Base-by-base conservation (phyloP, 2,888 invertebrate species). In the Epirrita christyi region DNA sequence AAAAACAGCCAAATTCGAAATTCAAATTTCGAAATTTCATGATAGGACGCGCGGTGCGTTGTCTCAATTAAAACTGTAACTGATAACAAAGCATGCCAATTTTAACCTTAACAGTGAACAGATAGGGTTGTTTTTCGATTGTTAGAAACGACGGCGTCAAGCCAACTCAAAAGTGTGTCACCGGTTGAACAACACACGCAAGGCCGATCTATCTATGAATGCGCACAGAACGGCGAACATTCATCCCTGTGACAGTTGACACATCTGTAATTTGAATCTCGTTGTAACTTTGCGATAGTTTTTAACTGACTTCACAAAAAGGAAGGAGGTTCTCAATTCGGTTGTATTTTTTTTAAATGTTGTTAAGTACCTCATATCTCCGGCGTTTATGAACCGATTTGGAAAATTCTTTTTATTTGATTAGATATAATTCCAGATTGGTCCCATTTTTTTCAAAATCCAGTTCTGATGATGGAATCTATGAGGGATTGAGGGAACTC, bases 111-210 rank as follows among this genome's bases (percentile, higher is more conserved):
- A 40, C 0, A 0, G 1, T 6, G 42, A 38, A 13, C 21, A 0
- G 9, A 63, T 83, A 89, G 75, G 73, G 83, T 78, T 67, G 65
- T 60, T 64, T 79, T 79, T 81, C 53, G 73, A 61, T 66, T 79
- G 83, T 63, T 67, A 42, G 58, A 57, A 32, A 45, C 59, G 70
- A 77, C 88, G 91, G 89, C 88, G 84, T 81, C 81, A 79, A 86
- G 91, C 91, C 91, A 91, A 90, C 77, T 88, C 84, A 85, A 88
- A 91, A 88, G 86, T 91, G 82, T 91, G 91, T 91, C 91, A 91
- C 84, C 76, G 83, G 90, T 90, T 91, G 90, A 91, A 90, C 79
- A 88, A 85, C 88, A 85, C 81, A 67, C 73, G 82, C 89, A 90
- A 91, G 91, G 91, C 85, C 91, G 85, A 73, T 79, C 84, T 91